Base-by-base conservation (phyloP, 2,888 invertebrate genomes). In the Megamerina dolium region DNA sequence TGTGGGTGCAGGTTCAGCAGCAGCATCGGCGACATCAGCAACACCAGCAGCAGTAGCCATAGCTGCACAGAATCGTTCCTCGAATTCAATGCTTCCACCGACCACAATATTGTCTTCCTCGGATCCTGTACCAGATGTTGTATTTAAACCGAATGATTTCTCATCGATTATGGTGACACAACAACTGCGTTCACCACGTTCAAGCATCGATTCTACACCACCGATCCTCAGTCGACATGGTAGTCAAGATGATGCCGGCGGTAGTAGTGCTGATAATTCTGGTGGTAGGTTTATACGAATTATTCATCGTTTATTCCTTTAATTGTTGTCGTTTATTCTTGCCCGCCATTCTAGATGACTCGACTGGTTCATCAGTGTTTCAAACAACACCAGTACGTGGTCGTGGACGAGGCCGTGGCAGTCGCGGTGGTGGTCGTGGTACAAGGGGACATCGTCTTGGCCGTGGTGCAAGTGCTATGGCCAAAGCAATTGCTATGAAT, bases 101-200 rank as follows among this genome's bases (percentile, higher is more conserved):
- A 61, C 64, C 10, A 63, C 58, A 2, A 66, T 66, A 48, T 43
- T 65, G 2, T 64, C 64, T 2, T 65, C 65, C 2, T 66, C 65
- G n/a, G 67, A 66, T 51, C 67, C 64, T 4, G 43, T 65, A 46
- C 63, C 61, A 3, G 67, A 66, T 54, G 61, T 66, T 18, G 53
- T 65, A 39, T 65, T 66, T 41, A 60, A 64, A 48, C 64, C 66
- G 10, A 66, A 61, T 49, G 66, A 67, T 45, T 65, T 75, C 23
- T 64, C 75, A 34, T 72, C 66, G 4, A 55, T 65, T 16, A 55
- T 64, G 50, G 61, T 59, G 27, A 59, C 66, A 3, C 66, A 66
- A 36, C 66, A 65, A 41, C 43, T 65, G 37, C 61, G 61, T n/a
- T 52, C 48, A 4, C 47, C 41, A 52, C 23, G 36, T 8, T 17